Base-by-base conservation (phyloP, 2,113 vertebrate genomes). In the Chamaea fasciata region DNA sequence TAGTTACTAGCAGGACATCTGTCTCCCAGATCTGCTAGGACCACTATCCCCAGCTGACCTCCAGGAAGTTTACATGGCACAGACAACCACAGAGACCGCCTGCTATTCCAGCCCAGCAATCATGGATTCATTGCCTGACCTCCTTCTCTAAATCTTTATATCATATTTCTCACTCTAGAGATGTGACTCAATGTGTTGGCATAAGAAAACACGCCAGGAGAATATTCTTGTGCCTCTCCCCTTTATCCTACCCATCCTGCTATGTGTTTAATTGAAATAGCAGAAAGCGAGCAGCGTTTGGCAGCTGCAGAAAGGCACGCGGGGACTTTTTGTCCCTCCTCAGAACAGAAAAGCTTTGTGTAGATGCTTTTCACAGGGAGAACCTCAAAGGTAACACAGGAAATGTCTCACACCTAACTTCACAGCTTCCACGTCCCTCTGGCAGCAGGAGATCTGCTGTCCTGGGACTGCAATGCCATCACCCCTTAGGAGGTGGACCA, bases 131-230 rank as follows among this genome's bases (percentile, higher is more conserved):
- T 49, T 94, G 87, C 83, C 87, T 95, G 95, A 96, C 96, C 96
- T 96, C 95, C 62, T 92, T 89, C 93, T 92, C 81, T 53, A 82
- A 95, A 89, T 57, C 87, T 92, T 91, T 76, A 35, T 89, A 97
- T 97, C 96, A 23, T 94, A 94, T 97, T 97, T 97, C 96, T 94
- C 62, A 47, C 95, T 84, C 83, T 53, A 73, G 81, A 95, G 81
- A 95, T 19, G 93, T 95, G 95, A 95, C 84, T 95, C 91, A 97
- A 47, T 82, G 74, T 65, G 84, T 91, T 95, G 95, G 96, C 95
- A 95, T 76, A 94, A 64, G 74, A 70, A 94, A 94, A 76, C 28
- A 76, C 0, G 1, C 87, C 87, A 91, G 87, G 49, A 92, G 70
- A 79, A 92, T 92, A 91, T 91, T 94, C 76, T 56, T 73, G 28